Base-by-base conservation (phyloP, 2,113 vertebrate genomes). In the Paraplagusia blochii region DNA sequence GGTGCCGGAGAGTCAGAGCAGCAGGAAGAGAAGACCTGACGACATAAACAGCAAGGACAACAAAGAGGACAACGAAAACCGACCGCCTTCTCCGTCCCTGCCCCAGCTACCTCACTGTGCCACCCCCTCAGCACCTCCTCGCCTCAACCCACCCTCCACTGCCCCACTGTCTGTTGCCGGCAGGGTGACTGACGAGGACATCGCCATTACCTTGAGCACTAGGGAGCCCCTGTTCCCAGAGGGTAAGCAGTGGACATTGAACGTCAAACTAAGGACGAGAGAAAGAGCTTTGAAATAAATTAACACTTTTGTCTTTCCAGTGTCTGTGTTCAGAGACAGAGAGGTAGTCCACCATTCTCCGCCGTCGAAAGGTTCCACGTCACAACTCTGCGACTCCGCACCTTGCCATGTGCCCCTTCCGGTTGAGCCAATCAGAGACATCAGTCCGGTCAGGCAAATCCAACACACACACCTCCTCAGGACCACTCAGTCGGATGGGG, bases 311-410 rank as follows among this genome's bases (percentile, higher is more conserved):
- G 45, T 66, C n/a, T 57, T 87, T 87, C 58, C 66, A 92, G 91
- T 90, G 52, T 90, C 92, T 17, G 83, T 83, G 12, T 92, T 91
- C 63, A 74, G 88, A 65, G 88, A 87, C 34, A 82, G 77, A 74
- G 82, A 90, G 38, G 63, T 90, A 5, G 72, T 91, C 54, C 68
- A 65, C 44, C 72, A 68, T 36, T 83, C 81, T 11, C 86, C 81
- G 43, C 89, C 88, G 43, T 88, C 88, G 33, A 89, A 90, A 71
- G 87, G 69, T 60, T 74, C 86, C 50, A 45, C 56, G 4, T 82
- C 86, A 53, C 81, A 89, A 14, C 70, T 83, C 29, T 85, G 69
- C 45, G 69, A 89, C 69, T 88, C 85, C 22, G 66, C 70, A 55
- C 83, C 86, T 55, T 73, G 85, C 69, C 84, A 91, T 58, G 72